Conservation (phyloP, 64 coral and sea anemone species). For the Actinia tenebrosa region DNA sequence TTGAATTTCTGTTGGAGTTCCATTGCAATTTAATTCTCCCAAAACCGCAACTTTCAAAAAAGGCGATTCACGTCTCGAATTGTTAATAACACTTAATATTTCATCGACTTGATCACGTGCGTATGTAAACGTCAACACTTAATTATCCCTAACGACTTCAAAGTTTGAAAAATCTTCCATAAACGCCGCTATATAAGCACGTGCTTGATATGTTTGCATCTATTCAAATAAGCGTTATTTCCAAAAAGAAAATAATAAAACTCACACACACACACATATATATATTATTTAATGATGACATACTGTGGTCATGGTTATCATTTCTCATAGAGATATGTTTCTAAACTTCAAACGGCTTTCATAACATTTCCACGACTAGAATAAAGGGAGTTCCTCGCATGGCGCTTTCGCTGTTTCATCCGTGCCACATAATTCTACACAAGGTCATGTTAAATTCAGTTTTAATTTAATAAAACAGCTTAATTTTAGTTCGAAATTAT, state of each 20-base stretch:
- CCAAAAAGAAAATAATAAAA: background rate
- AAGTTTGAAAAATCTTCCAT: background rate
- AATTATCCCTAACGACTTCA: background rate
- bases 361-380: background rate
- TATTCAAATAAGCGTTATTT: background rate
- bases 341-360: background rate
- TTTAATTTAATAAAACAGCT: background rate
- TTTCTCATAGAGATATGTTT: background rate
- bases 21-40: constrained; percentile 10
- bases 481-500: background rate
- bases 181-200: background rate
- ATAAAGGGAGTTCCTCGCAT: background rate
- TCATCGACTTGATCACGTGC: background rate
- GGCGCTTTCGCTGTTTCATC: background rate
- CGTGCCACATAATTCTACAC: background rate
- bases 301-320: background rate
- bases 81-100: constrained; percentile 4
- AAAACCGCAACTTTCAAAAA: background rate
- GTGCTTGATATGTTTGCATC: too few species aligned
- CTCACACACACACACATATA: background rate
- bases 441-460: background rate
- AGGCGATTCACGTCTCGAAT: background rate
- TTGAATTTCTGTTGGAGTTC: constrained; percentile 1
- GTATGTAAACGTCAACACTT: background rate
- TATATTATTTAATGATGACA: background rate